phyloP scores from a whole-genome alignment of 1,140 invertebrate genomes.

The Papilio helenus region DNA sequence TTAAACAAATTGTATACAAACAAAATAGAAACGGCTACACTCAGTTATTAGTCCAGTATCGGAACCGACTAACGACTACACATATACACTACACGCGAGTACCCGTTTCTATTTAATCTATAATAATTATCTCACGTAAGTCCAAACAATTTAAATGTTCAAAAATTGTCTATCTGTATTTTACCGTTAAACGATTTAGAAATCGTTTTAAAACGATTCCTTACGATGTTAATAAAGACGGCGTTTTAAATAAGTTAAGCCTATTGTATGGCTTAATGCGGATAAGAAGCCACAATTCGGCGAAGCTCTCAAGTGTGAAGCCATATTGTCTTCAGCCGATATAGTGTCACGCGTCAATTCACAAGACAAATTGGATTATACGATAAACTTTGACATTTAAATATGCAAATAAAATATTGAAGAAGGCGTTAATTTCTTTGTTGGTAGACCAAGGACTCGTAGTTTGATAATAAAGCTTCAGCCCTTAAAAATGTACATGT shows the following conservation, averaged over 20 bases:
- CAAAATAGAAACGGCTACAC: neutral
- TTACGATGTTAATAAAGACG: conserved; percentile 9
- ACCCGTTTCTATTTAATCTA: neutral
- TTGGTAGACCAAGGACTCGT: no score
- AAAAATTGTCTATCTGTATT: neutral
- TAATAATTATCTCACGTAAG: neutral
- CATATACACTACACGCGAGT: neutral
- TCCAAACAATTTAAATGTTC: no score
- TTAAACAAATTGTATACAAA: neutral
- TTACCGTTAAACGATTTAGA: neutral
- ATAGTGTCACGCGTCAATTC: conserved; percentile 59
- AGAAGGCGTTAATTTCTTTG: neutral
- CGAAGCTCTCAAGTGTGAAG: conserved; percentile 64
- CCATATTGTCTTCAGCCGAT: conserved; percentile 61
- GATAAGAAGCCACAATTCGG: conserved; percentile 70
- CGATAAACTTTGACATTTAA: conserved; percentile 40
- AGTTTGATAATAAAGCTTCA: no score
- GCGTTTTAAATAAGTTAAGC: conserved; percentile 36
- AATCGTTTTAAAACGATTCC: neutral
- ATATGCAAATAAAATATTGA: conserved; percentile 28
- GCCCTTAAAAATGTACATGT: no score
- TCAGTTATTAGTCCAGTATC: neutral
- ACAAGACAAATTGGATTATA: conserved; percentile 60
- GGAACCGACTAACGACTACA: neutral
- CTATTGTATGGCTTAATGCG: conserved; percentile 41